Evolutionary conservation across 2,113 vertebrate genomes (phyloP).

Genomic region (Catagonus wagneri): DNA sequence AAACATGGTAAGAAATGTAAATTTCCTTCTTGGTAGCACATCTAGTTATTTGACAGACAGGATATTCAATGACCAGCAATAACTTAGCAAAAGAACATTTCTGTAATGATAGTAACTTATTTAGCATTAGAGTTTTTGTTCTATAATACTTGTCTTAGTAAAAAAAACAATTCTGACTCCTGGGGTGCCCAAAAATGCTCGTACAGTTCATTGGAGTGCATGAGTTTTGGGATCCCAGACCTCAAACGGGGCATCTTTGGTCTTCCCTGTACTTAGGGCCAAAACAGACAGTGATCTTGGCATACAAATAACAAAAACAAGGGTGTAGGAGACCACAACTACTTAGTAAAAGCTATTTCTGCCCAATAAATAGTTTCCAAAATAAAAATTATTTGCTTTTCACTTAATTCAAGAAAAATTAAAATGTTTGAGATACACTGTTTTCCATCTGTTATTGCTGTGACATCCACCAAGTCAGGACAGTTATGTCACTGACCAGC

Average conservation of each 20-base stretch:
- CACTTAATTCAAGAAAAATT: conserved; percentile 47
- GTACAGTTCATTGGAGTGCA: not conserved
- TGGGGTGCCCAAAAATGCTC: not conserved
- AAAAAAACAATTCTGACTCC: not conserved
- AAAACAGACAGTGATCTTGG: not conserved
- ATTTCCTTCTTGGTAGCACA: conserved; percentile 27
- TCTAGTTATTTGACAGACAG: conserved; percentile 43
- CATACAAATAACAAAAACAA: conserved; percentile 41
- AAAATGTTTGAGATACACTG: not conserved
- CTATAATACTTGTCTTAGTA: not conserved
- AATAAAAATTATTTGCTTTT: conserved; percentile 57
- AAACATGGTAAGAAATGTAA: conserved; percentile 34
- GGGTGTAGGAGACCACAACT: not conserved
- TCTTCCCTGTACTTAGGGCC: not conserved
- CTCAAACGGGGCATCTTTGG: not conserved
- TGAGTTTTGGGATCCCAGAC: not conserved
- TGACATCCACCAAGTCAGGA: not conserved
- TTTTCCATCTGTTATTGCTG: not conserved
- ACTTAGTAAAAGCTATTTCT: conserved; percentile 31
- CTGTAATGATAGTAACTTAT: not conserved
- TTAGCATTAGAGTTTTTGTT: conserved; percentile 53
- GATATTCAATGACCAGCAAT: conserved; percentile 49
- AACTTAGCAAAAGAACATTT: not conserved
- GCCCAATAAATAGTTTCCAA: conserved; percentile 82
- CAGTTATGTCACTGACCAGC: conserved; percentile 80